A percentile compares a stretch with the other conserved stretches of the same genome.
Evolutionary conservation across 2,888 invertebrate species (phyloP).

Genomic region (Apodemia mormo): DNA sequence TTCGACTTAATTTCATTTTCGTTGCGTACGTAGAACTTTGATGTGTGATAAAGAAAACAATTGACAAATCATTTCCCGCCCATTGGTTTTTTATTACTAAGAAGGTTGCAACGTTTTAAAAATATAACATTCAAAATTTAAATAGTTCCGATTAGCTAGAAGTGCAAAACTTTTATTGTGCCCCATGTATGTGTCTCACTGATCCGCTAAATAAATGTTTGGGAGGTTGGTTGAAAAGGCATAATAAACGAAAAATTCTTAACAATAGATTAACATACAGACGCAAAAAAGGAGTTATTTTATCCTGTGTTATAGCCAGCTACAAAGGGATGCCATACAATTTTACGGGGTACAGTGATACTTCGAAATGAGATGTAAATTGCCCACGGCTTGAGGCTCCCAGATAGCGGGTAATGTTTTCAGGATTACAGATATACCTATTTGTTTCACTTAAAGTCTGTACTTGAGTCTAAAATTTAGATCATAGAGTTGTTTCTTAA

Average conservation of each 20-base stretch:
- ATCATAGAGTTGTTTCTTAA: background rate
- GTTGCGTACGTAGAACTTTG: too few species aligned
- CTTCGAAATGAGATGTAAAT: slow-evolving; percentile 24
- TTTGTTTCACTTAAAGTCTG: slow-evolving; percentile 9
- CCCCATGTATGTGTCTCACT: too few species aligned
- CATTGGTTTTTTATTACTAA: too few species aligned
- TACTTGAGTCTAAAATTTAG: slow-evolving; percentile 1
- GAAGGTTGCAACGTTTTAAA: too few species aligned
- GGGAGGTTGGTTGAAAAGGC: background rate
- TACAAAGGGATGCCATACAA: slow-evolving; percentile 12
- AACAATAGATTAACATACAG: background rate
- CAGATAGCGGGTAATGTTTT: slow-evolving; percentile 16
- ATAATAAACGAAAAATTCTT: background rate
- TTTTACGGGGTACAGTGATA: slow-evolving; percentile 20
- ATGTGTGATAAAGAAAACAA: too few species aligned
- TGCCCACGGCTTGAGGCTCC: slow-evolving; percentile 15
- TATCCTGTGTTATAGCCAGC: background rate
- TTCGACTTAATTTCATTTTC: too few species aligned
- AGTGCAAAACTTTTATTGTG: too few species aligned
- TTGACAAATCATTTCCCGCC: too few species aligned
- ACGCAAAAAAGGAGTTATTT: background rate
- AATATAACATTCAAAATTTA: too few species aligned
- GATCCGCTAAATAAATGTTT: too few species aligned
- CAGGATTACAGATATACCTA: slow-evolving; percentile 19
- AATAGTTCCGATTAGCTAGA: too few species aligned